Conservation (phyloP, 2,113 vertebrate genomes). For the Colaptes auratus region DNA sequence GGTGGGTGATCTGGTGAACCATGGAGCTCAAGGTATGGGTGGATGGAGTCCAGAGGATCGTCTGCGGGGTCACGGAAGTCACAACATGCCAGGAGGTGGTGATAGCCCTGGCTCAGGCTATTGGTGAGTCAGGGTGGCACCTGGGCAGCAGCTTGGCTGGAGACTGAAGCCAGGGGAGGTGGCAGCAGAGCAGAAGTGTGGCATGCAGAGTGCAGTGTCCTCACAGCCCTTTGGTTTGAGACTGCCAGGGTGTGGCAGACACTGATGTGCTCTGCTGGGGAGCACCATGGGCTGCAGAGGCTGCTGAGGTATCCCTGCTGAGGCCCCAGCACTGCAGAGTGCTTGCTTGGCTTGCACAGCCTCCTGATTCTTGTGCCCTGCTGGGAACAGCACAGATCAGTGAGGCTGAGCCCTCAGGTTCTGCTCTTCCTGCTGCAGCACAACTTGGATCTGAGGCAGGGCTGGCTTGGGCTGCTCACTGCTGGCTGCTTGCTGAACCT, state of each 20-base stretch:
- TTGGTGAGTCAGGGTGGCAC: conserved; percentile 81
- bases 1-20: conserved; percentile 67
- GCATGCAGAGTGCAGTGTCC: not conserved
- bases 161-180: not conserved
- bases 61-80: conserved; percentile 95
- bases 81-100: conserved; percentile 99
- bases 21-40: conserved; percentile 99
- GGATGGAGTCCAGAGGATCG: conserved; percentile 96
- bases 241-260: not conserved
- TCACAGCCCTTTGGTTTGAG: not conserved
- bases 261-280: no score
- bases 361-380: no score
- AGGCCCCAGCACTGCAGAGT: not conserved
- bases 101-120: conserved; percentile 97
- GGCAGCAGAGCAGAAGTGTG: not conserved
- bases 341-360: not conserved
- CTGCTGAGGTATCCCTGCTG: not conserved
- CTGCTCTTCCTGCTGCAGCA: not conserved
- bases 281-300: not conserved
- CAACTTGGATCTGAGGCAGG: not conserved
- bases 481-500: not conserved
- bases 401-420: not conserved
- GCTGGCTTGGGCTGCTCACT: not conserved
- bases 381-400: not conserved
- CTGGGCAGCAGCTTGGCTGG: not conserved